Conservation (phyloP, 2,113 vertebrate genomes). For the Tetraodon nigroviridis region DNA sequence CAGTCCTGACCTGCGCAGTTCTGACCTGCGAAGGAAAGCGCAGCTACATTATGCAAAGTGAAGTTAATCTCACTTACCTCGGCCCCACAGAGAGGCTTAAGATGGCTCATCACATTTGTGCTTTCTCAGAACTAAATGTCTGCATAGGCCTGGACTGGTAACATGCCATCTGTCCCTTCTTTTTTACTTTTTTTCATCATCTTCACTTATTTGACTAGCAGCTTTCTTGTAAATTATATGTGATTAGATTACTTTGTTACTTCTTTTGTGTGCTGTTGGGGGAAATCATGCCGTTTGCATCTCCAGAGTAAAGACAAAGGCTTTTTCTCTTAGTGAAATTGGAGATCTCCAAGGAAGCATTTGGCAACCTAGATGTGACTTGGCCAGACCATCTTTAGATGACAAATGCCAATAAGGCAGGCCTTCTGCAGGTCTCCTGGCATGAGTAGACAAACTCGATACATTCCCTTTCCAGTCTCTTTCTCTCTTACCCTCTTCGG, state of each 20-base stretch:
- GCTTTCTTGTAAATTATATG: conserved; percentile 14
- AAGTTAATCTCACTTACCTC: conserved; percentile 45
- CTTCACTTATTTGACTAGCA: conserved; percentile 28
- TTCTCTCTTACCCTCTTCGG: conserved; percentile 21
- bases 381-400: conserved; percentile 47
- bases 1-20: conserved; percentile 28
- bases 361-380: conserved; percentile 56
- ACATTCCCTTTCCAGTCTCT: conserved; percentile 32
- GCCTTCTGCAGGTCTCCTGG: conserved; percentile 57
- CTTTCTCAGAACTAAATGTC: conserved; percentile 62
- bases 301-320: conserved; percentile 55
- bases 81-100: conserved; percentile 39
- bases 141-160: conserved; percentile 50
- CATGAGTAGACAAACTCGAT: conserved; percentile 55
- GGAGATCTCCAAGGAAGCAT: conserved; percentile 62
- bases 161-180: conserved; percentile 54
- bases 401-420: conserved; percentile 70
- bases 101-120: conserved; percentile 54
- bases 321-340: conserved; percentile 59
- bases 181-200: conserved; percentile 22
- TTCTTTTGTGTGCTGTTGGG: conserved; percentile 11
- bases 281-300: conserved; percentile 40
- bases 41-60: conserved; percentile 48
- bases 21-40: conserved; percentile 32
- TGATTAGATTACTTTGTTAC: conserved; percentile 24